A percentile compares a stretch with the other conserved stretches of the same genome.
phyloP scores from a whole-genome alignment of 2,113 vertebrate species.

The Sturnira hondurensis region DNA sequence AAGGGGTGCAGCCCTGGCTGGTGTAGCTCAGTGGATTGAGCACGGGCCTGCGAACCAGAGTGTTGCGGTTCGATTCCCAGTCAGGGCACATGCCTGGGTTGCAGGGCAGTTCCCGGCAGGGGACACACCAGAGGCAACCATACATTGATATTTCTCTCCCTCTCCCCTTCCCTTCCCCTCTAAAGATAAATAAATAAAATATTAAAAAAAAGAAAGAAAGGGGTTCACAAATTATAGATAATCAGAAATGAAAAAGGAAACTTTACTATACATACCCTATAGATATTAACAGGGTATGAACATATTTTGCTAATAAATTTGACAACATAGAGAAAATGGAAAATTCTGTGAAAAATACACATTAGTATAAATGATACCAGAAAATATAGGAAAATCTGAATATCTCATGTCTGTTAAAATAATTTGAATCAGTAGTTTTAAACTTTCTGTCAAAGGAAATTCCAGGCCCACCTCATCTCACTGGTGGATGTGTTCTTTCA shows the following conservation, averaged over 20 bases:
- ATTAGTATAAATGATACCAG: not conserved
- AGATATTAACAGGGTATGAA: not conserved
- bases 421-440: constrained; percentile 16
- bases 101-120: too few species aligned
- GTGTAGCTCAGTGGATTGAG: too few species aligned
- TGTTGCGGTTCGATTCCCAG: too few species aligned
- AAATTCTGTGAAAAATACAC: not conserved
- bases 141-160: too few species aligned
- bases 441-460: not conserved
- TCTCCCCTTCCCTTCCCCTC: too few species aligned
- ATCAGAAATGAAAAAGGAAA: not conserved
- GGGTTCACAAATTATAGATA: not conserved
- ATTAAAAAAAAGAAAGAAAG: too few species aligned
- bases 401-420: not conserved
- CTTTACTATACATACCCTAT: not conserved
- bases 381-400: not conserved
- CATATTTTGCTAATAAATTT: not conserved
- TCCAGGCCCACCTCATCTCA: not conserved
- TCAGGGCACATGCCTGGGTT: too few species aligned
- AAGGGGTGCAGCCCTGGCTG: too few species aligned
- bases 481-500: not conserved
- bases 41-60: too few species aligned
- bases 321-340: not conserved
- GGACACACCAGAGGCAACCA: too few species aligned
- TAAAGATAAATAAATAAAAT: too few species aligned